Evolutionary conservation across 2,797 vertebrate genomes (phyloP).

Genomic region (Gymnoscopelus microlampas): DNA sequence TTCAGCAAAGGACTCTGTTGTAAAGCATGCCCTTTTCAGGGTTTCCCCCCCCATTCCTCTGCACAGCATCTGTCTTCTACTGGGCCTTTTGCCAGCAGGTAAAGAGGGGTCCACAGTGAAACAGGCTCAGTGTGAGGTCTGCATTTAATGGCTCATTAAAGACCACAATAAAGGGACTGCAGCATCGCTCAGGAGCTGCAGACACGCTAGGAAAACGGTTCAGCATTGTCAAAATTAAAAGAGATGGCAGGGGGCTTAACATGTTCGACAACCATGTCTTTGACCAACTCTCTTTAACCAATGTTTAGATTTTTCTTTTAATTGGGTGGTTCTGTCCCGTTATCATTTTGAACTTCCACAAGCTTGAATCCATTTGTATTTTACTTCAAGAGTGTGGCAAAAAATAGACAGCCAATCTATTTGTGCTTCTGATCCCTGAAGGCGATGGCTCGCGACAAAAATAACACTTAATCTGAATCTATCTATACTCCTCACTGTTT

Average conservation of each 20-base stretch:
- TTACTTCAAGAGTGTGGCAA: slow-evolving; percentile 10
- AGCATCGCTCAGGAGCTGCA: slow-evolving; percentile 4
- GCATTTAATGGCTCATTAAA: slow-evolving; percentile 34
- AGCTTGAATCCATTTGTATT: slow-evolving; percentile 23
- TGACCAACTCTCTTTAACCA: too few relatives aligned
- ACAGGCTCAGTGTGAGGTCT: slow-evolving; percentile 15
- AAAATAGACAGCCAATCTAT: slow-evolving; percentile 38
- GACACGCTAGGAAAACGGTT: slow-evolving; percentile 4
- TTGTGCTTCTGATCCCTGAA: slow-evolving; percentile 27
- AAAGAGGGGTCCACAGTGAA: slow-evolving; percentile 19
- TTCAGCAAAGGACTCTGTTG: background rate
- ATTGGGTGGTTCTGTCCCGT: background rate
- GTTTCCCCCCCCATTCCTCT: background rate
- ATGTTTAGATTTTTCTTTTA: background rate
- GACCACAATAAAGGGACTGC: slow-evolving; percentile 17
- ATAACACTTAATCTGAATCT: slow-evolving; percentile 37
- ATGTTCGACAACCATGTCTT: too few relatives aligned
- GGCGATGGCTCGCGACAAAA: slow-evolving; percentile 34
- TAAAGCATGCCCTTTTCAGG: background rate
- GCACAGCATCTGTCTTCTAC: background rate
- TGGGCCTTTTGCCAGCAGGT: slow-evolving; percentile 32
- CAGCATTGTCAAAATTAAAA: slow-evolving; percentile 3
- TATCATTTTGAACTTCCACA: slow-evolving; percentile 2
- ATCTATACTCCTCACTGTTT: slow-evolving; percentile 40
- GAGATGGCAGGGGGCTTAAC: background rate